These are phyloP conservation scores for Drosophila mojavensis DNA, from an alignment of 1,140 invertebrate genomes.

Conservation along the genomic window DNA sequence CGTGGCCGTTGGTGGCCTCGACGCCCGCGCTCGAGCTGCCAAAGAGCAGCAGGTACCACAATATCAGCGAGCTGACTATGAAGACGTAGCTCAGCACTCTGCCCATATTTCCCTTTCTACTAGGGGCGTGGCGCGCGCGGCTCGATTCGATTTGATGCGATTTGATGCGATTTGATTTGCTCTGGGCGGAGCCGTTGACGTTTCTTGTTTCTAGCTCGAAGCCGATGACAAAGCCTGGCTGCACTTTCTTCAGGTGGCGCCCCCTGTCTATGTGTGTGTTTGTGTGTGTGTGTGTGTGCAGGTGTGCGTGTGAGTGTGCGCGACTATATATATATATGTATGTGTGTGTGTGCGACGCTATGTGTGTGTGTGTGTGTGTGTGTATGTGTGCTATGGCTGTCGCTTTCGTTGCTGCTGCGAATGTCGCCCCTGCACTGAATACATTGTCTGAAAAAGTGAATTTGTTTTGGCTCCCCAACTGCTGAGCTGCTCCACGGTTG, in stretches of 20 bases:
- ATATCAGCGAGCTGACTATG: slow-evolving; percentile 70
- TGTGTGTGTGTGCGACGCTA: slow-evolving; percentile 4
- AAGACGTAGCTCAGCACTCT: slow-evolving; percentile 81
- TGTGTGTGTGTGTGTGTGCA: slow-evolving; percentile 2
- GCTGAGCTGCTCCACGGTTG: slow-evolving; percentile 20
- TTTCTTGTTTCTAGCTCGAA: slow-evolving; percentile 8
- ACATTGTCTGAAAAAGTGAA: slow-evolving; percentile 76
- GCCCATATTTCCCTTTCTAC: slow-evolving; percentile 56
- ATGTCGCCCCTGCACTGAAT: slow-evolving; percentile 82
- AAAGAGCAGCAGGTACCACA: slow-evolving; percentile 77
- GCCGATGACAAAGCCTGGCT: neutral
- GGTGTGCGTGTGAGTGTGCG: slow-evolving; percentile 11
- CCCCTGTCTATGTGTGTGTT: neutral
- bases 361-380: neutral
- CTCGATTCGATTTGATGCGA: too few relatives aligned
- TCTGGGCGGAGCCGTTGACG: slow-evolving; percentile 1
- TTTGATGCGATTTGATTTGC: neutral
- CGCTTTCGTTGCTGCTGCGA: slow-evolving; percentile 80
- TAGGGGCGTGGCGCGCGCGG: neutral
- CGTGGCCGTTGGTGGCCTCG: slow-evolving; percentile 75
- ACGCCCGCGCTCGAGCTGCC: slow-evolving; percentile 53
- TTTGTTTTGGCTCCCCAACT: slow-evolving; percentile 56
- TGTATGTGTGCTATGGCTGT: slow-evolving; percentile 60
- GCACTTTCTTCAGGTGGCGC: neutral
- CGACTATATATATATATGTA: neutral